These are phyloP conservation scores for Peromyscus leucopus DNA, from an alignment of 2,113 vertebrate genomes.

Conservation along the genomic window DNA sequence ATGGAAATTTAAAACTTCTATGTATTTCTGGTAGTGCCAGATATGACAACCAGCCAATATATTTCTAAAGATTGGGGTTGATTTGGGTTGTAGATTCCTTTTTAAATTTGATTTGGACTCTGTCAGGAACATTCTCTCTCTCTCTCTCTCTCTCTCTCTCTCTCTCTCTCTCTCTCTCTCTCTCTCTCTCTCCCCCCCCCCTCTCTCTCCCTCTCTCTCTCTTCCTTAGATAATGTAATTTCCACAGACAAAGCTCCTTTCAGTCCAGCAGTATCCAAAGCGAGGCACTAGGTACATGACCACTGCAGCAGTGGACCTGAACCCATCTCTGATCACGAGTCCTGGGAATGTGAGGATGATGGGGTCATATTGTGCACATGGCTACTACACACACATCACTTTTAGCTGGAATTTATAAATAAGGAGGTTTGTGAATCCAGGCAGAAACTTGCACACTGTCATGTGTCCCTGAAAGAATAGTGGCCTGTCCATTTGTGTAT, in stretches of 20 bases:
- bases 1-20: neutral
- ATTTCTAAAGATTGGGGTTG: slow-evolving; percentile 1
- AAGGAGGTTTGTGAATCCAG: neutral
- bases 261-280: neutral
- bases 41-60: neutral
- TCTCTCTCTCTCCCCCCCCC: too few species aligned
- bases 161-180: too few species aligned
- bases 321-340: neutral
- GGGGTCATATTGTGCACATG: neutral
- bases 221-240: neutral
- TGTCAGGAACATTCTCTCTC: neutral
- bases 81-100: neutral
- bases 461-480: neutral
- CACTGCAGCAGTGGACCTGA: neutral
- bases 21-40: neutral
- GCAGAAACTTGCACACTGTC: neutral
- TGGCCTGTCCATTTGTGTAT: neutral
- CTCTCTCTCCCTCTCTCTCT: neutral
- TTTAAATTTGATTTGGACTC: neutral
- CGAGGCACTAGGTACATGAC: neutral
- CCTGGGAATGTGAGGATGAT: neutral
- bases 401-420: neutral
- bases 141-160: too few species aligned
- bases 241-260: neutral
- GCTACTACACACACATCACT: neutral